Percentiles rank a stretch among this genome's conserved stretches.
Evolutionary conservation across 2,113 vertebrate species (phyloP).

Genomic region (Chloropsis hardwickii): DNA sequence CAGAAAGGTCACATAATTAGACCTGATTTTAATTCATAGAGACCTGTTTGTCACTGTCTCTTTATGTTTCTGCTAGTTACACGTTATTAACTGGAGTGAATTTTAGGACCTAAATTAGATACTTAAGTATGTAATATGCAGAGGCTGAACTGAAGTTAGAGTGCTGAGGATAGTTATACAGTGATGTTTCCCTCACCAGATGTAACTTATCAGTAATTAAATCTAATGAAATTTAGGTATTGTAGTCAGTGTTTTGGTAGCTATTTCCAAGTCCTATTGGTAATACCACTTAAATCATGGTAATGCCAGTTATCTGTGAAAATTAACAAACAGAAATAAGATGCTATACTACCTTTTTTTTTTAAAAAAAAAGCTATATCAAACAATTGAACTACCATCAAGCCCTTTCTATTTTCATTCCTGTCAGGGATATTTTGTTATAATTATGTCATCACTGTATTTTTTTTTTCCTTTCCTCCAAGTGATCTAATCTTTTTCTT

Average conservation of each 20-base stretch:
- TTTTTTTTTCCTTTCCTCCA: background rate
- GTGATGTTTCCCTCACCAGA: constrained; percentile 63
- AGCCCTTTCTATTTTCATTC: constrained; percentile 14
- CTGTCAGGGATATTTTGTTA: constrained; percentile 1
- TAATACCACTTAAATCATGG: constrained; percentile 54
- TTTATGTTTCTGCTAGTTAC: constrained; percentile 75
- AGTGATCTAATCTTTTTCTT: background rate
- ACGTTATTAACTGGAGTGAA: constrained; percentile 81
- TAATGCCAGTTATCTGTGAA: constrained; percentile 34
- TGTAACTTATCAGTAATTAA: constrained; percentile 68
- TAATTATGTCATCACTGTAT: constrained; percentile 28
- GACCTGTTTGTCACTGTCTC: constrained; percentile 70
- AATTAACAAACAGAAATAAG: constrained; percentile 30
- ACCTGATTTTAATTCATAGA: constrained; percentile 86
- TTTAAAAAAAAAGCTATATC: background rate
- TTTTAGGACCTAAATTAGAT: constrained; percentile 73
- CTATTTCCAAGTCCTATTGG: constrained; percentile 53
- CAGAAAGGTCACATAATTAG: constrained; percentile 81
- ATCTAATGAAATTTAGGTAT: constrained; percentile 55
- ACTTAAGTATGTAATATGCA: constrained; percentile 66
- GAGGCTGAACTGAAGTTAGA: constrained; percentile 51
- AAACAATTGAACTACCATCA: background rate
- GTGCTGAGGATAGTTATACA: constrained; percentile 56
- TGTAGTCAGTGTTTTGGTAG: constrained; percentile 62
- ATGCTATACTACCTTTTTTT: background rate